These are phyloP conservation scores for Pocillopora grandis DNA, from an alignment of 92 coral and sea anemone species.

Conservation along the genomic window DNA sequence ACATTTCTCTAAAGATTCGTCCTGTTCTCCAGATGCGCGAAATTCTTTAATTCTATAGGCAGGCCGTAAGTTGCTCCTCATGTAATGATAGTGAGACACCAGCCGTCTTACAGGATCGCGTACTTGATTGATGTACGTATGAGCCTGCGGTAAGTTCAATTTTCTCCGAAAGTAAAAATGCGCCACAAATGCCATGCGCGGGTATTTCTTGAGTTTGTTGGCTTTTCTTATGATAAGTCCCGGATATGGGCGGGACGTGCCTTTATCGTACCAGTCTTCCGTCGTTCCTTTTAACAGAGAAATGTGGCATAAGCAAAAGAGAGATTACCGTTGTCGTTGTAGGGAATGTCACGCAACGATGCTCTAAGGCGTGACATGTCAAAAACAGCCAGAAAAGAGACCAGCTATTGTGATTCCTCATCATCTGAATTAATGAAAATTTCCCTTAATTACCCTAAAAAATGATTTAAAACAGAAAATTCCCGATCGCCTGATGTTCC, in stretches of 20 bases:
- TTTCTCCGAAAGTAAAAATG: constrained; percentile 88
- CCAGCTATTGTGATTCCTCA: too few species aligned
- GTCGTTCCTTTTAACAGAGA: constrained; percentile 65
- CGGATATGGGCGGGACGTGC: constrained; percentile 63
- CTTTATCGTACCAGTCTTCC: constrained; percentile 91
- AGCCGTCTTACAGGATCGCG: constrained; percentile 88
- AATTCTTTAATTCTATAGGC: constrained; percentile 56
- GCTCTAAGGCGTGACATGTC: too few species aligned
- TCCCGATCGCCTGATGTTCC: too few species aligned
- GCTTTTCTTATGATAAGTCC: constrained; percentile 68
- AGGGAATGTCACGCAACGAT: background rate
- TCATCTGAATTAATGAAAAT: too few species aligned
- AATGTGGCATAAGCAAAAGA: background rate
- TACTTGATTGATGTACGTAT: constrained; percentile 92
- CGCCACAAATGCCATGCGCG: constrained; percentile 77
- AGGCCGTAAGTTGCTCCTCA: constrained; percentile 70
- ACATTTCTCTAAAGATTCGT: constrained; percentile 82
- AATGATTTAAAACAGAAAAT: too few species aligned
- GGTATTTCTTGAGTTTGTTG: constrained; percentile 41
- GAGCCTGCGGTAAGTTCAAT: constrained; percentile 61
- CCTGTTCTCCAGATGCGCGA: constrained; percentile 58
- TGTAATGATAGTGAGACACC: constrained; percentile 91
- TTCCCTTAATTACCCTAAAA: too few species aligned
- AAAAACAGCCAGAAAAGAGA: too few species aligned
- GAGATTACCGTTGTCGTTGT: too few species aligned